Conservation (phyloP, 2,113 vertebrate genomes). For the Bos javanicus region DNA sequence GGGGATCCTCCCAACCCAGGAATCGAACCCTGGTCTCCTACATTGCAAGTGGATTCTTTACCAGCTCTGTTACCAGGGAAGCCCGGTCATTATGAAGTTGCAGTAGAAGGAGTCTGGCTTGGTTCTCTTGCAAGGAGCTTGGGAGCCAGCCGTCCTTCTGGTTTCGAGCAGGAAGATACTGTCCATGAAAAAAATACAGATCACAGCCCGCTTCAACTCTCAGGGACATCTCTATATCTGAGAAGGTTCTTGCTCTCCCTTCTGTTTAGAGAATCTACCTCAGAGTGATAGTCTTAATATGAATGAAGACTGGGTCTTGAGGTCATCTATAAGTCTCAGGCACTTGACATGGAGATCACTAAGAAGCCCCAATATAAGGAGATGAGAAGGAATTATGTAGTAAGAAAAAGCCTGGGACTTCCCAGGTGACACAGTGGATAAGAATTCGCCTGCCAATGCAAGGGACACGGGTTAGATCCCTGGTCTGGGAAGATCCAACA, state of each 20-base stretch:
- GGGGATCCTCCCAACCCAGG: background rate
- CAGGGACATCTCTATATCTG: background rate
- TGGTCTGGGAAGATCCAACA: background rate
- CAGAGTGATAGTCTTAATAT: background rate
- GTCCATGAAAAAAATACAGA: background rate
- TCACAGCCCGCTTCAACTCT: background rate
- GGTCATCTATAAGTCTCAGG: background rate
- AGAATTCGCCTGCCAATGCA: background rate
- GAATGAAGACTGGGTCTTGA: background rate
- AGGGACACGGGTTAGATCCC: background rate
- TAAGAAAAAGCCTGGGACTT: background rate
- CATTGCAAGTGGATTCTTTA: background rate
- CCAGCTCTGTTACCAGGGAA: background rate
- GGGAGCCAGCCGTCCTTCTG: background rate
- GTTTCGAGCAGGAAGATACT: background rate
- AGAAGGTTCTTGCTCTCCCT: background rate
- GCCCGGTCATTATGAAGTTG: background rate
- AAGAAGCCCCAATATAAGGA: background rate
- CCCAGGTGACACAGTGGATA: background rate
- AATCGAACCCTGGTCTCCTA: background rate
- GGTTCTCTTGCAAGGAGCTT: background rate
- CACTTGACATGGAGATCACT: background rate
- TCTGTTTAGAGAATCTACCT: background rate
- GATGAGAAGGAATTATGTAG: background rate
- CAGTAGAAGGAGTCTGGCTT: background rate